These are phyloP conservation scores for Phodopus roborovskii DNA, from an alignment of 2,113 vertebrate genomes.

Conservation along the genomic window DNA sequence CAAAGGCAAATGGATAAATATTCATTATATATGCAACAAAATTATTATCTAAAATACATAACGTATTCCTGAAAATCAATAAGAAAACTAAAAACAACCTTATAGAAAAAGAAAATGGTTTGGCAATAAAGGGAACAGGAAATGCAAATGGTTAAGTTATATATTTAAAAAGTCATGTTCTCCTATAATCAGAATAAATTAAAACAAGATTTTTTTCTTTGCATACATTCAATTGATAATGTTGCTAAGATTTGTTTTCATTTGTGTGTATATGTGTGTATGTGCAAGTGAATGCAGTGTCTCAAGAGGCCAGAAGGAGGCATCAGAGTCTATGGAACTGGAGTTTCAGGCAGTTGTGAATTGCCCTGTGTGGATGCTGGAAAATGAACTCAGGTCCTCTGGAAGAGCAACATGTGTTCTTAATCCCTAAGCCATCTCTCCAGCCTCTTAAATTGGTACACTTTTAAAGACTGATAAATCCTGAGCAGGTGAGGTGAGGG, in stretches of 20 bases:
- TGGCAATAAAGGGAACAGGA: not conserved
- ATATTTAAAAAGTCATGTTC: not conserved
- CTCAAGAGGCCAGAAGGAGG: not conserved
- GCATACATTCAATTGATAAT: not conserved
- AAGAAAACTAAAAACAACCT: conserved; percentile 1
- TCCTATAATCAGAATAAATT: not conserved
- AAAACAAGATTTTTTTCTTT: not conserved
- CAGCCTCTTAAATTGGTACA: not conserved
- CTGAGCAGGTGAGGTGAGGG: not conserved
- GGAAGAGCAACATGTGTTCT: not conserved
- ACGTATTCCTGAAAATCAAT: not conserved
- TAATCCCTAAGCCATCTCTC: not conserved
- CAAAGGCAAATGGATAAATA: conserved; percentile 18
- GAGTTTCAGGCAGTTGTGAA: not conserved
- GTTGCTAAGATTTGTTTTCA: not conserved
- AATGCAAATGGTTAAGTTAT: not conserved
- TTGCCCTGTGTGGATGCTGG: too few relatives aligned
- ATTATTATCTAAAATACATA: not conserved
- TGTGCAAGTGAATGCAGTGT: not conserved
- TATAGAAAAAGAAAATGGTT: not conserved
- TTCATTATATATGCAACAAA: not conserved
- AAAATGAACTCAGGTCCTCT: not conserved
- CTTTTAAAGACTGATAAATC: not conserved
- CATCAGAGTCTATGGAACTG: not conserved
- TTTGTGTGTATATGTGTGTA: not conserved